phyloP scores from a whole-genome alignment of 2,113 vertebrate genomes.

The Oreotrochilus melanogaster region DNA sequence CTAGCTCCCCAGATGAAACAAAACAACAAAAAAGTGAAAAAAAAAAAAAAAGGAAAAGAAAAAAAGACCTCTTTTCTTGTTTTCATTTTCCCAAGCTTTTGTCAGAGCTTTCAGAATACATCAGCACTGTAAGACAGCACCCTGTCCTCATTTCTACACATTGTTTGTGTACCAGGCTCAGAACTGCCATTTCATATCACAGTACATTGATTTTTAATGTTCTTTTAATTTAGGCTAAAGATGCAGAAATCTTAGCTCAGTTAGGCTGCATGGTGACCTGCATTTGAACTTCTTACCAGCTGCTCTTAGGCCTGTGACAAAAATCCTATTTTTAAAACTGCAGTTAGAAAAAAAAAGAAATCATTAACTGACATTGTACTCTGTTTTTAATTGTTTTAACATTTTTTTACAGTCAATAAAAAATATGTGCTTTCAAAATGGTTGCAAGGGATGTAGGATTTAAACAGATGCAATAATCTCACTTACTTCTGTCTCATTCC shows the following conservation, averaged over 20 bases:
- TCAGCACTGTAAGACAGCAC: slow-evolving; percentile 73
- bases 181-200: slow-evolving; percentile 80
- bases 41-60: not conserved
- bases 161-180: slow-evolving; percentile 72
- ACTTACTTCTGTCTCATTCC: slow-evolving; percentile 43
- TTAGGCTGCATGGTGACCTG: slow-evolving; percentile 75
- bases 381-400: slow-evolving; percentile 42
- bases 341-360: not conserved
- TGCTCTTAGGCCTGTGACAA: slow-evolving; percentile 37
- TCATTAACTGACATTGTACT: not conserved
- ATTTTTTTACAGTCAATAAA: slow-evolving; percentile 17
- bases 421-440: slow-evolving; percentile 21
- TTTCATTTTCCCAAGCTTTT: slow-evolving; percentile 67
- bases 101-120: slow-evolving; percentile 77
- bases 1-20: not conserved
- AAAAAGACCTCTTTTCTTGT: not conserved
- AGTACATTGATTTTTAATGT: slow-evolving; percentile 76
- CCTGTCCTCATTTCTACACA: slow-evolving; percentile 71
- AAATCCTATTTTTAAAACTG: not conserved
- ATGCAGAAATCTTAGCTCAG: slow-evolving; percentile 73
- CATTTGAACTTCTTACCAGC: slow-evolving; percentile 79
- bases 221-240: slow-evolving; percentile 78
- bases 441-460: not conserved
- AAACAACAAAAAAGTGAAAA: not conserved
- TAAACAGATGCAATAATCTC: slow-evolving; percentile 44